Base-by-base conservation (phyloP, 1,140 invertebrate genomes). In the Delia radicum region DNA sequence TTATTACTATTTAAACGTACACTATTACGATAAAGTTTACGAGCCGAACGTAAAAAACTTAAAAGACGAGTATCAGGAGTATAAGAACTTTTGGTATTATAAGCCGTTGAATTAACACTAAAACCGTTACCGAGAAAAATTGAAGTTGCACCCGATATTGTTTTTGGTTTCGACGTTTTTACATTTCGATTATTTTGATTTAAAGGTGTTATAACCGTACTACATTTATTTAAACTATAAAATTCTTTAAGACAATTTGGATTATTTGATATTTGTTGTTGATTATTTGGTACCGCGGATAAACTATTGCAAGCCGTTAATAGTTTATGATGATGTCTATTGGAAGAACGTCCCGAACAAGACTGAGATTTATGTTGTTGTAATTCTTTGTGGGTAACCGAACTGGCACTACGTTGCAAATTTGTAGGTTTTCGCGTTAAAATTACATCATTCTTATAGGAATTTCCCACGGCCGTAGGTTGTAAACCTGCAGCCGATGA, bases 401-500 rank as follows among this genome's bases (percentile, higher is more conserved):
- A 69, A 69, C 65, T 69, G 65, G 7, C 48, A 33, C 67, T 72
- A 24, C 46, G 31, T 24, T 63, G 42, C n/a, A 27, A 73, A 26
- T 8, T 21, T 2, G 48, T 18, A 55, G 18, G n/a, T 18, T 10
- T 21, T 18, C 48, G n/a, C 3, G 6, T 1, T 1, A 21, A 21
- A 18, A 7, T 7, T 8, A 55, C 18, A 5, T 55, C 48, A 21
- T 18, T 55, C 24, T 55, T 55, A 55, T 55, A 55, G 8, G 3
- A 55, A 24, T 18, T 21, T 0, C 37, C 37, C 37, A 5, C n/a
- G 2, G 26, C 62, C 27, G 33, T 27, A 15, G 27, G 26, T 15
- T n/a, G n/a, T n/a, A n/a, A n/a, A n/a, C 46, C 26, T 0, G 12
- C 37, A 27, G 73, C 75, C 73, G 7, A 79, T 42, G 82, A 82